A percentile compares a stretch with the other conserved stretches of the same genome.
These are phyloP conservation scores for Urocolius indicus DNA, from an alignment of 2,113 vertebrate species.

Conservation along the genomic window DNA sequence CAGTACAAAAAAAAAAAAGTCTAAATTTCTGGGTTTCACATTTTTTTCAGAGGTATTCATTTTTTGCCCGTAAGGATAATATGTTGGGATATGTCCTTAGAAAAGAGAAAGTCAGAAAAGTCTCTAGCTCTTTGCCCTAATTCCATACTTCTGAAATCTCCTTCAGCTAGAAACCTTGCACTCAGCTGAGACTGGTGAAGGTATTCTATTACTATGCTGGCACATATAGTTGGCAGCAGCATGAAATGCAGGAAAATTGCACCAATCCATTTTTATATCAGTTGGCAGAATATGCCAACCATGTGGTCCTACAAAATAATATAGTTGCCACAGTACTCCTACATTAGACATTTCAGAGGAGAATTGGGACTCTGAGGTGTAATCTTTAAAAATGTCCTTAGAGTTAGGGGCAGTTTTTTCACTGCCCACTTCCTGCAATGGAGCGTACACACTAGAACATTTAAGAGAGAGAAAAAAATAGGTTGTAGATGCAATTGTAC, in stretches of 20 bases:
- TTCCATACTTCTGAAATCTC: neutral
- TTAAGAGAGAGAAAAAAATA: neutral
- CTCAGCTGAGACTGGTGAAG: neutral
- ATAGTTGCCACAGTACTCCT: neutral
- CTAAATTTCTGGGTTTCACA: neutral
- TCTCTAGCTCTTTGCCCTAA: neutral
- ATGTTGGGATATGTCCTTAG: accelerated
- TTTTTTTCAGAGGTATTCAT: neutral
- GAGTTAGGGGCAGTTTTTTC: neutral
- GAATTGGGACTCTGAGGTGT: neutral
- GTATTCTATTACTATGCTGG: neutral
- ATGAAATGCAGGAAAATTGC: neutral
- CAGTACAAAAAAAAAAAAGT: neutral
- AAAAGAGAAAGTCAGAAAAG: neutral
- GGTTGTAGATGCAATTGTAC: neutral
- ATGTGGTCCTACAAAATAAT: neutral
- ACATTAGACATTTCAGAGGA: neutral
- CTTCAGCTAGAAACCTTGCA: neutral
- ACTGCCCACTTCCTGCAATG: neutral
- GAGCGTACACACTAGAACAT: neutral
- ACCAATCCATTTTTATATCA: neutral
- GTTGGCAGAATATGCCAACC: neutral
- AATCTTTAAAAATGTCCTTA: neutral
- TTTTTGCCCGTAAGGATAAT: neutral
- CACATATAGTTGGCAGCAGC: neutral